Percentiles rank a stretch among this genome's conserved stretches.
These are phyloP conservation scores for Gymnoscelis rufifasciata DNA, from an alignment of 2,888 invertebrate species.

Conservation along the genomic window DNA sequence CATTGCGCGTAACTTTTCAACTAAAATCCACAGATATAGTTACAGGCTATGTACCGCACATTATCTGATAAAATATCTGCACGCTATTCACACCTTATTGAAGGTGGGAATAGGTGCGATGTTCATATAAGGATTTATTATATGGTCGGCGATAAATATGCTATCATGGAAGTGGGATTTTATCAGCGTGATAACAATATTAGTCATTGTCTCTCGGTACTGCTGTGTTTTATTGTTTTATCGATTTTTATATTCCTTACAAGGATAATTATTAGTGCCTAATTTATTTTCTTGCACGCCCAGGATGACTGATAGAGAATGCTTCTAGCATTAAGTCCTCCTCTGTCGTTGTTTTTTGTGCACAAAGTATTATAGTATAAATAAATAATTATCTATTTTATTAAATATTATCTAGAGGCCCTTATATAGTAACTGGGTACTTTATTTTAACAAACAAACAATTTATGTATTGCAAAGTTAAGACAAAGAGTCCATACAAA, in stretches of 20 bases:
- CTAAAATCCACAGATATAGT: slow-evolving; percentile 48
- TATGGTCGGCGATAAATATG: slow-evolving; percentile 34
- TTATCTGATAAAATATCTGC: slow-evolving; percentile 13
- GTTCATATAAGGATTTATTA: slow-evolving; percentile 33
- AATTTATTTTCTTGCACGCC: background rate
- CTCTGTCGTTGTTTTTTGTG: no score
- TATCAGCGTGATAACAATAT: slow-evolving; percentile 37
- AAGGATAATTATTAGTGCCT: no score
- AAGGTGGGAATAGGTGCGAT: slow-evolving; percentile 25
- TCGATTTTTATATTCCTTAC: background rate
- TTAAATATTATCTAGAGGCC: no score
- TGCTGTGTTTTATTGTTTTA: background rate
- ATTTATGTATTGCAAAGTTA: no score
- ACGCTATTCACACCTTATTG: slow-evolving; percentile 25
- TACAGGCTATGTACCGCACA: slow-evolving; percentile 15
- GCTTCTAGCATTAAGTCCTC: no score
- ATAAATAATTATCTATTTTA: no score
- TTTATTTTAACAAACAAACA: no score
- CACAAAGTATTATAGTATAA: background rate
- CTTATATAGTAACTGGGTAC: no score
- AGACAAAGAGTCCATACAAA: no score
- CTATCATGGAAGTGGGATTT: slow-evolving; percentile 37
- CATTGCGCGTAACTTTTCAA: slow-evolving; percentile 51
- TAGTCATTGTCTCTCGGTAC: slow-evolving; percentile 5
- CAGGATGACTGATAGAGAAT: no score